A percentile compares a stretch with the other conserved stretches of the same genome.
Conservation (phyloP, 2,113 vertebrate genomes). For the Heterochromis multidens region DNA sequence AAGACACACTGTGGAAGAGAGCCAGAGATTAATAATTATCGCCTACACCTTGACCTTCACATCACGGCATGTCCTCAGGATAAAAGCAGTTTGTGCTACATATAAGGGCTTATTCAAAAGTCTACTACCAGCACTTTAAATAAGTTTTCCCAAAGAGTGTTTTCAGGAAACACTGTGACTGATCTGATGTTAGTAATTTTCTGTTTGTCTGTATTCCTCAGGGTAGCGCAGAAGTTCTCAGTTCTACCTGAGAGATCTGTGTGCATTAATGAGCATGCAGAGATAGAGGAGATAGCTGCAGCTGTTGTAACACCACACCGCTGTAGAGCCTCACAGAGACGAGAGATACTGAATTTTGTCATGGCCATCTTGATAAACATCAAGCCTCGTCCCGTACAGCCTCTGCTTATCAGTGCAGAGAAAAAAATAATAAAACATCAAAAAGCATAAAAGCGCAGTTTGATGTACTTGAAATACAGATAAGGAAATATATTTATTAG, state of each 20-base stretch:
- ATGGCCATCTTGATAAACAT: background rate
- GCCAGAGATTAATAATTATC: too few species aligned
- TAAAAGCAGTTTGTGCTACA: background rate
- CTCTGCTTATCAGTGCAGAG: background rate
- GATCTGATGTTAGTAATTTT: constrained; percentile 9
- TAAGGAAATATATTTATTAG: background rate
- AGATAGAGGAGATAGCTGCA: constrained; percentile 28
- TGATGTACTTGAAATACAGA: background rate
- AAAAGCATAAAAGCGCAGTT: background rate
- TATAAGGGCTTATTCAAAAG: background rate
- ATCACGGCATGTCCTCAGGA: background rate
- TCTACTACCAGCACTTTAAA: background rate
- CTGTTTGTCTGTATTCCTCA: constrained; percentile 8
- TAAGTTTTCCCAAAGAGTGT: background rate
- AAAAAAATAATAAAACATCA: background rate
- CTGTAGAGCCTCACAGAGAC: background rate
- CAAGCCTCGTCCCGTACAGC: background rate
- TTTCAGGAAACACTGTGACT: constrained; percentile 18
- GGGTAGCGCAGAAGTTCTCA: background rate
- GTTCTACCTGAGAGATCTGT: constrained; percentile 1
- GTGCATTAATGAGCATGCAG: constrained; percentile 26
- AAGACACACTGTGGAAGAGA: too few species aligned
- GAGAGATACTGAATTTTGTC: background rate
- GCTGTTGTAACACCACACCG: constrained; percentile 18
- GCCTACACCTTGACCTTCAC: background rate